Evolutionary conservation across 2,113 vertebrate genomes (phyloP), one percentile per base, ranked within the genome.

Genomic region (Zosterops borbonicus): DNA sequence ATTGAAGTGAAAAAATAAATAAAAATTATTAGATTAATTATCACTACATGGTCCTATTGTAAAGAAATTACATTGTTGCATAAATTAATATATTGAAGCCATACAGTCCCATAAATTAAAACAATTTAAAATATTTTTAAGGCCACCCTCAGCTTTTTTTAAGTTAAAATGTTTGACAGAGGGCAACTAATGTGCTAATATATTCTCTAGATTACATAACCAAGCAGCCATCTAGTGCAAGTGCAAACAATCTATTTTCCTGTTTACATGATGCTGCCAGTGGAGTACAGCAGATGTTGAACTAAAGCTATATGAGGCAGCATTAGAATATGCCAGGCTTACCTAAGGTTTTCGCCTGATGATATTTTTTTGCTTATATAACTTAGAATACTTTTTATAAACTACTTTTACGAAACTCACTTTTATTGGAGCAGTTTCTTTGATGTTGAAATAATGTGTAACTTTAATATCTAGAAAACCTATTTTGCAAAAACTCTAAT

Each of bases 31-130:
- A 18, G 9, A 47, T 14, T 19, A 31, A 33, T 83, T 47, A 53
- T 60, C 22, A 58, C 5, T 41, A 14, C 58, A 27, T 3, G 14
- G 16, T 80, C 5, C 3, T 69, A 22, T n/a, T 25, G 0, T 44
- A 41, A n/a, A 60, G 24, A 83, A 90, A 60, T 11, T 0, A n/a
- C 25, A 50, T 5, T 50, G 2, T 12, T 1, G 1, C 21, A 52
- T 33, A 73, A 77, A 60, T 22, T 33, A 58, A 37, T 37, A 15
- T 46, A 60, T 22, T 46, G 11, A 75, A 67, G 60, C 24, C 4
- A 25, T 46, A 27, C 4, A 50, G 5, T 35, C 0, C 0, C 10
- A 35, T 29, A n/a, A 50, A 71, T 8, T 1, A 60, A 29, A 25
- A 21, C 0, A 49, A 74, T 69, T 47, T 4, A 18, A 73, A 81